These are phyloP conservation scores for Alsophila aescularia DNA, from an alignment of 2,888 invertebrate species.

Conservation along the genomic window DNA sequence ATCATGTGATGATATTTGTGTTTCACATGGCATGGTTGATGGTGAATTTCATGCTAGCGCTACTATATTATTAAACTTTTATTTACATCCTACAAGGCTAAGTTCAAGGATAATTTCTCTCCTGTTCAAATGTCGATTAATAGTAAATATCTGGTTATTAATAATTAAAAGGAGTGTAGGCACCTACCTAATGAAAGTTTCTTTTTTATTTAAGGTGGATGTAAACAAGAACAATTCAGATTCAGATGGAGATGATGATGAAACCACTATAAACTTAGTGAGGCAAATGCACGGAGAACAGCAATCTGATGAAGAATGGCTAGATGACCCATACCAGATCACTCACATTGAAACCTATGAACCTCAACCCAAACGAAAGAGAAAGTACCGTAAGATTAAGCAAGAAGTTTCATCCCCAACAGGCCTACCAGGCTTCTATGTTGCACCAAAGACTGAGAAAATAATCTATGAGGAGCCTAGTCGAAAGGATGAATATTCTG, in stretches of 20 bases:
- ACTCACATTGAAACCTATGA: conserved; percentile 61
- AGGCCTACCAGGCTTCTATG: conserved; percentile 48
- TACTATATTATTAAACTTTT: no score
- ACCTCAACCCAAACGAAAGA: conserved; percentile 54
- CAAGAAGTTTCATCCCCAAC: conserved; percentile 65
- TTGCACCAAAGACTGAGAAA: conserved; percentile 45
- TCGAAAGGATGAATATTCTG: conserved; percentile 67
- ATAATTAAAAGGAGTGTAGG: no score
- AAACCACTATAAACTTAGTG: conserved; percentile 59
- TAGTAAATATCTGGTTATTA: no score
- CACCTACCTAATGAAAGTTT: no score
- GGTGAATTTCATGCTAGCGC: no score
- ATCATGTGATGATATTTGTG: no score
- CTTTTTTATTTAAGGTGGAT: conserved; percentile 58
- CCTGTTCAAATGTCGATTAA: no score
- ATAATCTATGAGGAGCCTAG: conserved; percentile 48
- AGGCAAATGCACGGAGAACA: conserved; percentile 62
- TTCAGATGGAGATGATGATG: conserved; percentile 54
- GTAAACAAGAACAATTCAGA: conserved; percentile 61
- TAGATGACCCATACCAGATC: conserved; percentile 67
- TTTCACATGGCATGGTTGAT: no score
- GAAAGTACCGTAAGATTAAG: conserved; percentile 66
- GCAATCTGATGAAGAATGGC: conserved; percentile 73
- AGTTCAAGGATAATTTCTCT: no score
- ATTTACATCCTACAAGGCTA: no score